These are phyloP conservation scores for Heliconius hortense DNA, from an alignment of 2,888 invertebrate species.

Conservation along the genomic window DNA sequence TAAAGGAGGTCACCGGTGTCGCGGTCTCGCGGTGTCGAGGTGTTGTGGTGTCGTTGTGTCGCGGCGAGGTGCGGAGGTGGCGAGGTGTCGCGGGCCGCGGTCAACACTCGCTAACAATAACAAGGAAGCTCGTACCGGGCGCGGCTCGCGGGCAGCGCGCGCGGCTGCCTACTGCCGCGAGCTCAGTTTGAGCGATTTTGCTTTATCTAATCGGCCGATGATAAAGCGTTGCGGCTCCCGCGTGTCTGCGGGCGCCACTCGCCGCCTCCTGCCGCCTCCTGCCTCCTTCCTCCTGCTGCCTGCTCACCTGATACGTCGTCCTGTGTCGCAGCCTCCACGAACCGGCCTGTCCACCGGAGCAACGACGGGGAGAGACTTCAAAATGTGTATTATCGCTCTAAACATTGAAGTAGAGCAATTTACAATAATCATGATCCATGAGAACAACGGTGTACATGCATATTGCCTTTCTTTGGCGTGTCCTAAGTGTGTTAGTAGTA, in stretches of 20 bases:
- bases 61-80: slow-evolving; percentile 21
- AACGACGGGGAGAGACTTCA: neutral
- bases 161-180: slow-evolving; percentile 59
- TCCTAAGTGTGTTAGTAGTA: neutral
- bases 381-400: neutral
- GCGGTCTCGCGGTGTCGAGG: slow-evolving; percentile 24
- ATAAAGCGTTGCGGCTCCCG: slow-evolving; percentile 51
- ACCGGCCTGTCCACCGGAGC: neutral
- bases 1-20: slow-evolving; percentile 40
- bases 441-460: neutral
- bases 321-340: neutral
- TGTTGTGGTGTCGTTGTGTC: slow-evolving; percentile 40
- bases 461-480: neutral
- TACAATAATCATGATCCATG: neutral
- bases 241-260: slow-evolving; percentile 37
- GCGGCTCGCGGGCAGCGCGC: slow-evolving; percentile 50
- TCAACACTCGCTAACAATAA: slow-evolving; percentile 49
- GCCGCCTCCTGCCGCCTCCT: slow-evolving; percentile 8
- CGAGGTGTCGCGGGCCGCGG: slow-evolving; percentile 42
- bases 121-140: slow-evolving; percentile 46
- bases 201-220: slow-evolving; percentile 73
- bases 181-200: slow-evolving; percentile 55
- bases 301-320: neutral
- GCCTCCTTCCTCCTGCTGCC: slow-evolving; percentile 1
- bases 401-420: neutral